A percentile compares a stretch with the other conserved stretches of the same genome.
Evolutionary conservation across 2,797 vertebrate genomes (phyloP).

Genomic region (Rhynchonycteris naso): DNA sequence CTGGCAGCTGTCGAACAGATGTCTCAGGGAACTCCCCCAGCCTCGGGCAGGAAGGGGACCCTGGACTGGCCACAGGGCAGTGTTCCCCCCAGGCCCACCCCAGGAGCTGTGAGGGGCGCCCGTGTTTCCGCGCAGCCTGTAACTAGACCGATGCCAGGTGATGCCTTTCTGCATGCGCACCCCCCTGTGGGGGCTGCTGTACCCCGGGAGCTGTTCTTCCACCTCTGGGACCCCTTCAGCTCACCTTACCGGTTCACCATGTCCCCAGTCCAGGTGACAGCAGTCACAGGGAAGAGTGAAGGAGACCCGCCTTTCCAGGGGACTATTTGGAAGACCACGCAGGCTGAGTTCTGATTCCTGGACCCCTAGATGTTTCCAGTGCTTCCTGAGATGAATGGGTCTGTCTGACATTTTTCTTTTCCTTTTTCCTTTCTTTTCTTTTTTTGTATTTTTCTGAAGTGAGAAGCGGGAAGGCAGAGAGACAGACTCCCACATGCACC

Average conservation of each 20-base stretch:
- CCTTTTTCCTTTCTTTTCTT: too few species aligned
- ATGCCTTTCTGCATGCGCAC: accelerated
- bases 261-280: neutral
- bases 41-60: neutral
- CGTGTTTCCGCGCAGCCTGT: neutral
- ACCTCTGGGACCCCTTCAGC: neutral
- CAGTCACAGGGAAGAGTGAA: neutral
- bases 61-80: neutral
- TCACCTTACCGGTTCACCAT: neutral
- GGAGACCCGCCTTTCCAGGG: neutral
- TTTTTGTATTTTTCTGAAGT: too few species aligned
- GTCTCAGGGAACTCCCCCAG: neutral
- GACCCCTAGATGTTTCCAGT: too few species aligned
- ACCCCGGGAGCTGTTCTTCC: accelerated
- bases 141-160: accelerated
- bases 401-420: neutral
- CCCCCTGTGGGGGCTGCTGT: neutral
- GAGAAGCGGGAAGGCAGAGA: too few species aligned
- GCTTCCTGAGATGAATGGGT: neutral
- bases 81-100: neutral
- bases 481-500: too few species aligned
- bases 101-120: neutral
- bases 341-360: neutral
- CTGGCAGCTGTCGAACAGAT: too few species aligned
- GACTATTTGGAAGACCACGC: neutral